A percentile compares a stretch with the other conserved stretches of the same genome.
Conservation (phyloP, 2,113 vertebrate genomes). For the Petrocephalus microphthalmus region DNA sequence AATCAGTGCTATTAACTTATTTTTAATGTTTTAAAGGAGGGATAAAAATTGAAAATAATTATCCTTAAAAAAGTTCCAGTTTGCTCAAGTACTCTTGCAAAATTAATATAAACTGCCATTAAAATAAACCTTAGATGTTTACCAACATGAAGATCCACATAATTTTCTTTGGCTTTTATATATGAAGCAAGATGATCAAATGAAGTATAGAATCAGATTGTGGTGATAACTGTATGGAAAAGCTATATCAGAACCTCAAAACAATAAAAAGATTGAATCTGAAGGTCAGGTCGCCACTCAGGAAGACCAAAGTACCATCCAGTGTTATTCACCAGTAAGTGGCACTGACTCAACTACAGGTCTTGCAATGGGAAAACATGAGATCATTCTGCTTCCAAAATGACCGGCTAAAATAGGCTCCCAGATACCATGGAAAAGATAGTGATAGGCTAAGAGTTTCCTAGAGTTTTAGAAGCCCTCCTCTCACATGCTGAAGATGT, state of each 20-base stretch:
- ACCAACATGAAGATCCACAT: too few species aligned
- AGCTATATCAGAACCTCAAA: neutral
- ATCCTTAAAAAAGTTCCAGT: neutral
- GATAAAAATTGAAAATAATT: neutral
- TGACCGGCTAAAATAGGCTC: slow-evolving; percentile 8
- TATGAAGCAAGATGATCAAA: neutral
- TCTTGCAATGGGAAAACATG: neutral
- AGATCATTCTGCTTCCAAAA: neutral
- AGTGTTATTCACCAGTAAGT: neutral
- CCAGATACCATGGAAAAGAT: neutral
- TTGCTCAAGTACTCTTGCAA: too few species aligned
- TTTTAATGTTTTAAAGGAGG: neutral
- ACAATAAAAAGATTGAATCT: neutral
- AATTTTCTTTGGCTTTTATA: too few species aligned
- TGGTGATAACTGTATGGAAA: neutral
- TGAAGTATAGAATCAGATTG: neutral
- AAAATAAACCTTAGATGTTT: neutral
- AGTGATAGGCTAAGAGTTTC: neutral
- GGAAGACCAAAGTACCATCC: slow-evolving; percentile 1
- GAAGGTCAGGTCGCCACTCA: neutral
- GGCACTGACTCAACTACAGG: neutral
- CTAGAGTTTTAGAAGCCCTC: neutral
- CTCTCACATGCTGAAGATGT: neutral
- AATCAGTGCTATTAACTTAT: neutral
- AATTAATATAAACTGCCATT: neutral